These are phyloP conservation scores for Hippolais icterina DNA, from an alignment of 2,113 vertebrate genomes.

Conservation along the genomic window DNA sequence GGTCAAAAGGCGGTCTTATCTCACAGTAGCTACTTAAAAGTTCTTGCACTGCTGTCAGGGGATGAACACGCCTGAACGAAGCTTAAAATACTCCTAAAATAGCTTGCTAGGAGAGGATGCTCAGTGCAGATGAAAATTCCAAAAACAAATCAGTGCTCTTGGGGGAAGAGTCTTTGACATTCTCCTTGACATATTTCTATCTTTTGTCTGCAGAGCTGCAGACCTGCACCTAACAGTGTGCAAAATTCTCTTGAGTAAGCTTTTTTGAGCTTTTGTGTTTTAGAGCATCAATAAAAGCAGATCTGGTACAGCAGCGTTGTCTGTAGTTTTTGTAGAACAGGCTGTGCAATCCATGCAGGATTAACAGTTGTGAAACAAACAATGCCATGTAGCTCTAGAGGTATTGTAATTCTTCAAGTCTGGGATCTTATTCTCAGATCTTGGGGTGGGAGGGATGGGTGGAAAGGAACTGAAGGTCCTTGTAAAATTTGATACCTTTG, in stretches of 20 bases:
- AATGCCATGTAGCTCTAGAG: not conserved
- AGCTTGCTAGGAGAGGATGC: constrained; percentile 18
- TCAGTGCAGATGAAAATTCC: constrained; percentile 18
- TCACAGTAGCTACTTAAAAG: not conserved
- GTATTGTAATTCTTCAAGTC: not conserved
- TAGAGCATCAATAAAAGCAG: not conserved
- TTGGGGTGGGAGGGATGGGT: rapidly evolving
- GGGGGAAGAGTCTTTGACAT: constrained; percentile 2
- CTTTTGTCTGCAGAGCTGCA: not conserved
- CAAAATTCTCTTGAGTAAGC: not conserved
- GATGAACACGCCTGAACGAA: not conserved
- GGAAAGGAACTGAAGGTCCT: not conserved
- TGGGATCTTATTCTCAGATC: not conserved
- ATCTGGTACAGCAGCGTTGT: not conserved
- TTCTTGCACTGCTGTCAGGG: not conserved
- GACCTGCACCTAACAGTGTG: not conserved
- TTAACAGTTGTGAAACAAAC: not conserved
- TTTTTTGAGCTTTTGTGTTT: not conserved
- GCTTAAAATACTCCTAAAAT: constrained; percentile 43
- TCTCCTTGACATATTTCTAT: constrained; percentile 40
- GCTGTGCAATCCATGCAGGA: not conserved
- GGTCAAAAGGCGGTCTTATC: not conserved
- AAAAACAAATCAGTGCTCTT: not conserved
- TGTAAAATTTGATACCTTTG: not conserved
- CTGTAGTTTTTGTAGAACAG: not conserved